Conservation (phyloP, 2,113 vertebrate species). For the Dryoscopus gambensis region DNA sequence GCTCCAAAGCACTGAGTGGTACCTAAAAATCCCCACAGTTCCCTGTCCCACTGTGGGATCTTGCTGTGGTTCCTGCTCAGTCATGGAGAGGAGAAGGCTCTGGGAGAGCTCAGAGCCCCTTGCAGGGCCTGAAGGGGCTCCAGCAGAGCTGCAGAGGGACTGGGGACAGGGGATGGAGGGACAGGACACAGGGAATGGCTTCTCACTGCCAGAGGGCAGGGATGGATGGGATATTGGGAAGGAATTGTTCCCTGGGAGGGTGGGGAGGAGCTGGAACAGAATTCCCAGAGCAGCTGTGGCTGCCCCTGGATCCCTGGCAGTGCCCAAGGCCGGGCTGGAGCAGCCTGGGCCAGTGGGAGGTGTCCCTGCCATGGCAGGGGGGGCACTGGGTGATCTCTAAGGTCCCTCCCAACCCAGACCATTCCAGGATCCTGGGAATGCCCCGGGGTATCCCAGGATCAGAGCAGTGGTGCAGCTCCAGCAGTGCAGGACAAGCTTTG, state of each 20-base stretch:
- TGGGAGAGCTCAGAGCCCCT: neutral
- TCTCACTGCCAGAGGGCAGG: neutral
- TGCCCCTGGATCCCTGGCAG: neutral
- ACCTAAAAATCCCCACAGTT: neutral
- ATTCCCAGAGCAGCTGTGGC: neutral
- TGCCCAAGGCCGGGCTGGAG: neutral
- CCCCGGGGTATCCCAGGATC: neutral
- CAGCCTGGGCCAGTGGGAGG: neutral
- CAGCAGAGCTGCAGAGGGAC: neutral
- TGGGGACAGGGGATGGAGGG: neutral
- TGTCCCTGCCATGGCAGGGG: neutral
- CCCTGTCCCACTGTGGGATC: neutral
- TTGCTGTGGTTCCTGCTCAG: neutral
- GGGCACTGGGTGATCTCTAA: accelerated
- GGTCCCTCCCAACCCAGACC: neutral
- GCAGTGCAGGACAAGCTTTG: neutral
- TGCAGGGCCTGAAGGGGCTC: neutral
- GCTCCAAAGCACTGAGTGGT: neutral
- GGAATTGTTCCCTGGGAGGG: neutral
- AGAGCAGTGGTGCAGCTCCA: neutral
- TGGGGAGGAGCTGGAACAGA: neutral
- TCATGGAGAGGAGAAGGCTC: accelerated
- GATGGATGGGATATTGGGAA: accelerated
- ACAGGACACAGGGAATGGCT: neutral
- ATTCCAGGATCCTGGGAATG: neutral